These are phyloP conservation scores for Cranoglanis bouderius DNA, from an alignment of 2,113 vertebrate species.

Conservation along the genomic window DNA sequence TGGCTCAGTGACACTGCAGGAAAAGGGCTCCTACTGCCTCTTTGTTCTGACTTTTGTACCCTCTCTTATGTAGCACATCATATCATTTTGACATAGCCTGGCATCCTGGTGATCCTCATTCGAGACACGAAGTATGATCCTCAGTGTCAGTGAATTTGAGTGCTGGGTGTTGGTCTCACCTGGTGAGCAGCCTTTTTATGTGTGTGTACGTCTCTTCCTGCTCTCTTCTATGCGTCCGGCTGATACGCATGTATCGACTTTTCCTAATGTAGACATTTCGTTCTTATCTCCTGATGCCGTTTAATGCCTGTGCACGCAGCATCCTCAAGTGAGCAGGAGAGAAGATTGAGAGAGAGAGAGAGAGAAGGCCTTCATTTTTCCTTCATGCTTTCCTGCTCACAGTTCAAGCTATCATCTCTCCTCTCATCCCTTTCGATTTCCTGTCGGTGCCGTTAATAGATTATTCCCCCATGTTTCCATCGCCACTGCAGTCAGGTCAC, in stretches of 20 bases:
- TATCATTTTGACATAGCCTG: neutral
- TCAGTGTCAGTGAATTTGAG: constrained; percentile 6
- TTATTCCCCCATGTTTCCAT: constrained; percentile 47
- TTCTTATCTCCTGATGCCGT: constrained; percentile 41
- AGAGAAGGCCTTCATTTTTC: constrained; percentile 53
- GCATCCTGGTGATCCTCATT: constrained; percentile 32
- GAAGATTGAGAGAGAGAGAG: constrained; percentile 8
- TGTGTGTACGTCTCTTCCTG: constrained; percentile 7
- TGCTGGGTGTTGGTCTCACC: constrained; percentile 42
- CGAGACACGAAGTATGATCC: constrained; percentile 35
- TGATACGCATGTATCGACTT: constrained; percentile 10
- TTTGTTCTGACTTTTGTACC: neutral
- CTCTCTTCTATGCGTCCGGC: neutral
- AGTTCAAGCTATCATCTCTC: constrained; percentile 55
- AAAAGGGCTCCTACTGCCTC: neutral
- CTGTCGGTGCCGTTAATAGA: constrained; percentile 59
- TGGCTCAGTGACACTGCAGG: neutral
- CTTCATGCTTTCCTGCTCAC: constrained; percentile 55
- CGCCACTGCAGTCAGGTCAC: constrained; percentile 33
- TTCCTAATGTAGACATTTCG: constrained; percentile 38
- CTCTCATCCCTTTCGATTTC: constrained; percentile 56
- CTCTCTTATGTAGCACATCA: neutral
- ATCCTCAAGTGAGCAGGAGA: constrained; percentile 2
- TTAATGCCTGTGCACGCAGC: constrained; percentile 45
- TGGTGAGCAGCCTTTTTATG: constrained; percentile 41